These are phyloP conservation scores for Polypedilum pembai DNA, from an alignment of 1,140 invertebrate species.

Conservation along the genomic window DNA sequence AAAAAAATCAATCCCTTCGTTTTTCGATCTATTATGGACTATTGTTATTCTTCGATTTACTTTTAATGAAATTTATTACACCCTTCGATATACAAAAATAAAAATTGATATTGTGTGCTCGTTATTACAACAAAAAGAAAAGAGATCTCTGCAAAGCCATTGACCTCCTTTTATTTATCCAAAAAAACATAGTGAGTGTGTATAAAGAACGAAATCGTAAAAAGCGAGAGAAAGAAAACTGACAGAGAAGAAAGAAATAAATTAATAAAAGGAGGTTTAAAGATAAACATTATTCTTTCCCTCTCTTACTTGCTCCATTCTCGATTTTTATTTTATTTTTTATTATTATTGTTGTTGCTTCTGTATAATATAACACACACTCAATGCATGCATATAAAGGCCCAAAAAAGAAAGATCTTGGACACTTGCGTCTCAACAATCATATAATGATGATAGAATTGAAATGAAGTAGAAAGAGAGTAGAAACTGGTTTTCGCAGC, in stretches of 20 bases:
- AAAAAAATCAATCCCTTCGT: neutral
- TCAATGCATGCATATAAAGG: neutral
- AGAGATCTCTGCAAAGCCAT: constrained; percentile 10
- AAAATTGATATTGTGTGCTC: constrained; percentile 18
- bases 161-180: constrained; percentile 17
- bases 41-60: neutral
- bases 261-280: constrained; percentile 19
- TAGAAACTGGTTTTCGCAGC: neutral
- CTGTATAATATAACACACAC: constrained; percentile 13
- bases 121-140: neutral
- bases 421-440: constrained; percentile 16
- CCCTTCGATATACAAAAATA: neutral
- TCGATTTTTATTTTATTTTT: constrained; percentile 20
- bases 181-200: neutral
- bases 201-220: neutral
- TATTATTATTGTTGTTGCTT: constrained; percentile 19
- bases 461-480: constrained; percentile 9
- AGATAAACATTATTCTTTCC: constrained; percentile 19
- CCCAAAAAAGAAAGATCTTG: neutral
- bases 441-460: constrained; percentile 19
- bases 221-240: neutral
- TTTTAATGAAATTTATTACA: constrained; percentile 20
- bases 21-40: neutral
- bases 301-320: neutral
- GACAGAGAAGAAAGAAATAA: constrained; percentile 18